These are phyloP conservation scores for Harpagifer antarcticus DNA, from an alignment of 2,797 vertebrate species.

Conservation along the genomic window DNA sequence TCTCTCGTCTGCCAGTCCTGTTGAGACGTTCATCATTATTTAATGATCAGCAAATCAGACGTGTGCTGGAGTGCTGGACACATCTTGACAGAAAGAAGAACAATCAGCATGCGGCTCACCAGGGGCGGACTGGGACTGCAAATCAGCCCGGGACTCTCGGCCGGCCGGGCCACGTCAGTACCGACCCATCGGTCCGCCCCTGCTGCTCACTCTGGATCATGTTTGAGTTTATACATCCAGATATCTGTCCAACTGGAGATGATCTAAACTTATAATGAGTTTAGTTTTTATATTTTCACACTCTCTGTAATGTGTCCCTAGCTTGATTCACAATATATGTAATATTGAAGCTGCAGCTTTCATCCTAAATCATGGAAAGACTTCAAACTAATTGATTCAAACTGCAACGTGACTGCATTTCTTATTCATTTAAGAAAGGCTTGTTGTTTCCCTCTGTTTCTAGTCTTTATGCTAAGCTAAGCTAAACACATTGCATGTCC, in stretches of 20 bases:
- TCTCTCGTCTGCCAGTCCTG: slow-evolving; percentile 37
- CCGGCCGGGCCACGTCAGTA: too few species aligned
- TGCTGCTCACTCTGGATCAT: background rate
- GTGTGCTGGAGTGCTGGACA: slow-evolving; percentile 38
- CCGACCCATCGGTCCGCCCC: too few species aligned
- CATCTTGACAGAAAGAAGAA: slow-evolving; percentile 2
- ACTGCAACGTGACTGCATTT: too few species aligned
- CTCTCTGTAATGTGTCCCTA: slow-evolving; percentile 27
- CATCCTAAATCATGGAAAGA: background rate
- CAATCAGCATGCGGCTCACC: slow-evolving; percentile 8
- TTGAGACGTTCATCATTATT: slow-evolving; percentile 31
- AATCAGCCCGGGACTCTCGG: too few species aligned
- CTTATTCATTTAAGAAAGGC: too few species aligned
- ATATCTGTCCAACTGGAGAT: background rate
- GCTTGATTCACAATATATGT: background rate
- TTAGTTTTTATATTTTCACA: background rate
- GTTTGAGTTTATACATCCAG: background rate
- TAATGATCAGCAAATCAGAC: slow-evolving; percentile 10
- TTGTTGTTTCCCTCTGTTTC: too few species aligned
- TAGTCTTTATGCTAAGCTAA: too few species aligned
- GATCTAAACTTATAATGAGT: background rate
- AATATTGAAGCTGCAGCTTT: background rate
- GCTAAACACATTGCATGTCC: too few species aligned
- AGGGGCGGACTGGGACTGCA: too few species aligned
- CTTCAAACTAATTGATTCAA: too few species aligned